Conservation (phyloP, 2,797 vertebrate genomes). For the Pseudochirops corinnae region DNA sequence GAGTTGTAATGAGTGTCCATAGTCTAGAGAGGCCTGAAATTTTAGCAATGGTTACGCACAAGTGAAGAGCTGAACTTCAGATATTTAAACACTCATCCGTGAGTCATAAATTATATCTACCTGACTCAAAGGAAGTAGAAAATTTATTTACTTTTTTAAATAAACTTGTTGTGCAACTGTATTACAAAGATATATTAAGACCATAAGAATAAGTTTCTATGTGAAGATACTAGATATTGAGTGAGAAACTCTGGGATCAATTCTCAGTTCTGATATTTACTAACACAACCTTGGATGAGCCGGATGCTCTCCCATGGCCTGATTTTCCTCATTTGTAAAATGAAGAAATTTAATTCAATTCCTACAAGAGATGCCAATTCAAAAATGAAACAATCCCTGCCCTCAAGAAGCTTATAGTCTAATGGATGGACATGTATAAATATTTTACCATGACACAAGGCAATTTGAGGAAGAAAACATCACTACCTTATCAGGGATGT, state of each 20-base stretch:
- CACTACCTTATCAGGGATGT: background rate
- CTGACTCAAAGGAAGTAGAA: background rate
- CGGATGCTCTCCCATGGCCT: background rate
- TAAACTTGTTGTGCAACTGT: background rate
- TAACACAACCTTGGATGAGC: background rate
- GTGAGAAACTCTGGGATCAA: background rate
- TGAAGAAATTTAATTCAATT: background rate
- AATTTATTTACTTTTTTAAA: background rate
- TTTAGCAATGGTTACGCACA: slow-evolving; percentile 59
- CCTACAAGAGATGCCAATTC: background rate
- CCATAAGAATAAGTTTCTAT: background rate
- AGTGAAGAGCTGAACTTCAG: slow-evolving; percentile 42
- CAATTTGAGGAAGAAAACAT: background rate
- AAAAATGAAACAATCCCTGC: background rate
- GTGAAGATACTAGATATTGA: background rate
- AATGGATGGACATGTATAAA: background rate
- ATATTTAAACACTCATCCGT: background rate
- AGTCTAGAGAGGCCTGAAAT: slow-evolving; percentile 44
- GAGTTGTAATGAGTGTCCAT: slow-evolving; percentile 53
- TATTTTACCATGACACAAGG: background rate
- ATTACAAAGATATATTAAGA: background rate
- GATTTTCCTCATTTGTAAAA: background rate
- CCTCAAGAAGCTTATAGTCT: background rate
- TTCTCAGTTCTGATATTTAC: background rate
- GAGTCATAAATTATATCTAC: background rate